Conservation (phyloP, 2,797 vertebrate genomes). For the Premnoplex brunnescens region DNA sequence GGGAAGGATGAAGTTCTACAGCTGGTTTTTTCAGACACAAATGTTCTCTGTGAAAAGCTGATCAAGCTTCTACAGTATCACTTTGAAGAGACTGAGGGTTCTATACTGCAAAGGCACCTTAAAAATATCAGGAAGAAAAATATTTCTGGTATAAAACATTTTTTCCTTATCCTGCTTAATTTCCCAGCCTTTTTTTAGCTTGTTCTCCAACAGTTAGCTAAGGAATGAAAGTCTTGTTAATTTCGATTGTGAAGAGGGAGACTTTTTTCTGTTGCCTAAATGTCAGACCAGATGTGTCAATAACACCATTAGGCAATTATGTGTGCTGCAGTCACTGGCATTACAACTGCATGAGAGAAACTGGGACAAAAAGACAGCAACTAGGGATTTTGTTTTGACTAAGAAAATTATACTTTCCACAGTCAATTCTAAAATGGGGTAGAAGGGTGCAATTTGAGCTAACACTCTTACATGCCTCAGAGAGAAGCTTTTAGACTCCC, state of each 20-base stretch:
- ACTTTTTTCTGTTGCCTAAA: not conserved
- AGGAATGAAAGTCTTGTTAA: not conserved
- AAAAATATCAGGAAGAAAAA: not conserved
- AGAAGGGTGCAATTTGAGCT: not conserved
- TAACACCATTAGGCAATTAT: not conserved
- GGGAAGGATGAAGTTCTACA: not conserved
- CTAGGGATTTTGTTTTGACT: slow-evolving; percentile 14
- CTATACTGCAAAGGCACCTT: not conserved
- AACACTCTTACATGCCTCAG: not conserved
- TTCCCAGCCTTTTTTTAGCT: not conserved
- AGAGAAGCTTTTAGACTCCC: not conserved
- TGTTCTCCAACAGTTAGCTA: not conserved
- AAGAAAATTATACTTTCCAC: not conserved
- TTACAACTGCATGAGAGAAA: not conserved
- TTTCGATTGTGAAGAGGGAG: not conserved
- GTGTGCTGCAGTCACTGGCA: not conserved
- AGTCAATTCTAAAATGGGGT: not conserved
- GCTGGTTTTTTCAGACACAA: not conserved
- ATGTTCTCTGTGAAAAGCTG: not conserved
- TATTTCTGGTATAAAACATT: not conserved
- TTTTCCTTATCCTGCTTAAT: not conserved
- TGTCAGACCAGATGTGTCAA: not conserved
- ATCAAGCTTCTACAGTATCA: not conserved
- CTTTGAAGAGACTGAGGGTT: not conserved
- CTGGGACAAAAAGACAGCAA: not conserved